Evolutionary conservation across 2,888 invertebrate genomes (phyloP), one percentile per base, ranked within the genome.

Genomic region (Chirona hameri): DNA sequence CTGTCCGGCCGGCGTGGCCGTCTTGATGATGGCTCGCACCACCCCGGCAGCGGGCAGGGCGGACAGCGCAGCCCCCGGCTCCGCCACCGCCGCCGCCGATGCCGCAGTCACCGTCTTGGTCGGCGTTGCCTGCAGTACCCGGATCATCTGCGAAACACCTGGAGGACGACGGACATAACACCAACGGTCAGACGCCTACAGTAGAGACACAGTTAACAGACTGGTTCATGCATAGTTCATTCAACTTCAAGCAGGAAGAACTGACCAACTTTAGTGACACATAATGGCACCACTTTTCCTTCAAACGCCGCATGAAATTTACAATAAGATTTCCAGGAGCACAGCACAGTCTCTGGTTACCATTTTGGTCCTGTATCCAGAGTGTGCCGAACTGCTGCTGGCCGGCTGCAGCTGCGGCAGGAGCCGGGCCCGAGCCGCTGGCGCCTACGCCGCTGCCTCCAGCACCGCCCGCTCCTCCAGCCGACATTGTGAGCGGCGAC

Each of bases 11-110:
- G 55, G 80, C 52, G 52, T 15, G 15, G 80, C 80, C 55, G 80
- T 76, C 52, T 80, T 80, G 80, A 80, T 55, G 80, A 80, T 55
- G 80, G 80, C 80, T 0, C 80, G 80, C 80, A 80, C 80, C 48
- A 80, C 80, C 27, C 29, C 1, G 7, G 52, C 48, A 14, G 12
- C 27, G 48, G 52, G 12, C 7, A 12, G 29, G 76, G 31, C 76
- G 27, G 39, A 21, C 76, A 10, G 14, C 0, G 80, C 27, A 15
- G 80, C 5, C 27, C 5, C 52, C 27, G 55, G 21, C 9, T 15
- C 52, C n/a, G 55, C 52, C 18, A 18, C 5, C 80, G 27, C 27
- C 1, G 14, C 80, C n/a, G 24, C 52, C 55, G 48, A 1, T n/a
- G 14, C 79, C 1, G 52, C 48, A 46, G 79, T 3, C 79, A 48